Base-by-base conservation (phyloP, 35 echinoderm and acorn worm genomes). In the Diadema setosum region DNA sequence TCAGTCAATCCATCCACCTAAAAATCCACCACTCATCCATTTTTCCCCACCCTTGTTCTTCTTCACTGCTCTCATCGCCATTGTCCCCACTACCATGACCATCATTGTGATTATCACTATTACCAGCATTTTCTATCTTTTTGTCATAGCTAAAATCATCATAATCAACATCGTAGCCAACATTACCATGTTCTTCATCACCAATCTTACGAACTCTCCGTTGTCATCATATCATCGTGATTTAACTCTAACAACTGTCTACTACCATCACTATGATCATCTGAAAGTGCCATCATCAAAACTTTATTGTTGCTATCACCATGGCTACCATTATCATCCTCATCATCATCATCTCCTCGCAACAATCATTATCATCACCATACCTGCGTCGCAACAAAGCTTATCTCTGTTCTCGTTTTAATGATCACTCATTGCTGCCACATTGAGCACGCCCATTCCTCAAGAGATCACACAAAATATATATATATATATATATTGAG, bases 341-440 rank as follows among this genome's bases (percentile, higher is more conserved):
- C 49, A 84, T 34, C 82, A 74, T 49, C 82, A 65, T 81, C 61
- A 67, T 0, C 61, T 11, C 9, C 3, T 23, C 12, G 21, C 12
- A 12, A 55, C 21, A 12, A 35, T 15, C 37, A n/a, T 81, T 39
- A 35, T 0, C 37, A 46, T 52, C 48, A 83, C 2, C 48, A 57
- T 24, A 8, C 76, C 73, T 84, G n/a, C 82, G 74, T 78, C 82
- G 56, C 80, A 50, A 15, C 70, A 75, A 44, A 67, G 45, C 4
- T 86, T 65, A 41, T 74, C 89, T 48, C 44, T 46, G 20, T 92
- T 84, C 42, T 58, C 91, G 36, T 87, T 75, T 2, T 88, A 84
- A 17, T 87, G 84, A 9, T 93, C 85, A 5, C 73, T 56, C 83
- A 21, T 86, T 46, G 2, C 32, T 26, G 18, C 87, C 70, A 9